phyloP scores from a whole-genome alignment of 2,888 invertebrate species.

The Gymnosoma rotundatum region DNA sequence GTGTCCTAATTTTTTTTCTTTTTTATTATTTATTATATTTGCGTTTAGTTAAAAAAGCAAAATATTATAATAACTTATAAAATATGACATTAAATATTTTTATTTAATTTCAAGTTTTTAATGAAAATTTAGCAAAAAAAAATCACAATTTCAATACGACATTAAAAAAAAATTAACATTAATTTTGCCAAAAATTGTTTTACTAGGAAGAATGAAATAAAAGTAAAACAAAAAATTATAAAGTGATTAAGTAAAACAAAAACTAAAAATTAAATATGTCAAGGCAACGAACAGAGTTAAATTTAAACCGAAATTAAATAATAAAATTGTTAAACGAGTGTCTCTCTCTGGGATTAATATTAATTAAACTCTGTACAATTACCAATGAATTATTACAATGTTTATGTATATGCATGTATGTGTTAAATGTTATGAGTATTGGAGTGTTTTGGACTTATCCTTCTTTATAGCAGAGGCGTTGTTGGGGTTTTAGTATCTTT shows the following conservation, averaged over 20 bases:
- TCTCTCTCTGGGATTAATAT: neutral
- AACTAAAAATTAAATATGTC: constrained; percentile 38
- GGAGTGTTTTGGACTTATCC: constrained; percentile 23
- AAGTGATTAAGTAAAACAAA: constrained; percentile 41
- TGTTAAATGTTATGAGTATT: constrained; percentile 45
- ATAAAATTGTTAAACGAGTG: neutral
- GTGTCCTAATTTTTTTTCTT: constrained; percentile 1
- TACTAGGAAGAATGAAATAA: constrained; percentile 17
- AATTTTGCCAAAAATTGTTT: constrained; percentile 32
- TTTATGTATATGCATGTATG: constrained; percentile 26
- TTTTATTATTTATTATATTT: neutral
- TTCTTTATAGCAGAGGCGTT: constrained; percentile 29
- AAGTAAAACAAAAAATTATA: constrained; percentile 21
- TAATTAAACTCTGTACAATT: constrained; percentile 13
- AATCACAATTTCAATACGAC: constrained; percentile 32
- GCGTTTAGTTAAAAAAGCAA: neutral
- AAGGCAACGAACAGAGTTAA: constrained; percentile 7
- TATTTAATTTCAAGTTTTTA: constrained; percentile 28
- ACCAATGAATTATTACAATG: constrained; percentile 21
- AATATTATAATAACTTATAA: constrained; percentile 23
- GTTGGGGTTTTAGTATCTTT: neutral
- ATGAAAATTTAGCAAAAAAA: constrained; percentile 22
- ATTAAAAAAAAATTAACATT: constrained; percentile 20
- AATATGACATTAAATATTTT: constrained; percentile 3
- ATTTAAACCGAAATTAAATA: neutral